A percentile compares a stretch with the other conserved stretches of the same genome.
phyloP scores from a whole-genome alignment of 2,113 vertebrate genomes.

The Pterocles gutturalis region DNA sequence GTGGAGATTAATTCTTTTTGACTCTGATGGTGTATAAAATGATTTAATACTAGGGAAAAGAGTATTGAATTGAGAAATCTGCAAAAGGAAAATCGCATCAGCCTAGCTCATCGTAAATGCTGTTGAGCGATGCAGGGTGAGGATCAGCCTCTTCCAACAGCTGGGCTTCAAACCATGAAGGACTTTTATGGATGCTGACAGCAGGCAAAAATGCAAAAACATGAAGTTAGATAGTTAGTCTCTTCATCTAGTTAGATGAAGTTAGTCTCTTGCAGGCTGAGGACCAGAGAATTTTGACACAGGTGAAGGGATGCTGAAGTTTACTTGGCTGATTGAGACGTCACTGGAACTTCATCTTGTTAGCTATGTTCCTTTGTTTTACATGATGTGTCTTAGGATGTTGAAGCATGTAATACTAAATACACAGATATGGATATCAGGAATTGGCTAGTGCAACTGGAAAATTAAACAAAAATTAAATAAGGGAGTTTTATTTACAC shows the following conservation, averaged over 20 bases:
- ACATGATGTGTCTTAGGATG: not conserved
- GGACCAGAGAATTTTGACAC: not conserved
- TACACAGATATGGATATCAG: not conserved
- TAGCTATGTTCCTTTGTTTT: not conserved
- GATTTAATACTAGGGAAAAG: not conserved
- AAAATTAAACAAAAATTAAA: not conserved
- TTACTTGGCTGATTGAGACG: not conserved
- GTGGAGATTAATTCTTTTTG: constrained; percentile 13
- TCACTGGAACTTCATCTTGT: not conserved
- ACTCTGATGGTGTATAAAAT: not conserved
- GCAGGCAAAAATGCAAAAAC: not conserved
- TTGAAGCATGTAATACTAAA: not conserved
- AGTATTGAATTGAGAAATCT: constrained; percentile 2
- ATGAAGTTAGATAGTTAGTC: not conserved
- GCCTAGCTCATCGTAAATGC: not conserved
- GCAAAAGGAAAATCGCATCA: not conserved
- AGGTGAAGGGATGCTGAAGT: not conserved
- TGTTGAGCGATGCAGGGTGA: not conserved
- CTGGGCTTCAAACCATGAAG: not conserved
- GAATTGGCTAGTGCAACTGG: not conserved
- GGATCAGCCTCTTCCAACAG: not conserved
- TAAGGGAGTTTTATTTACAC: not conserved
- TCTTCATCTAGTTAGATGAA: no score
- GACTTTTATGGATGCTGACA: not conserved
- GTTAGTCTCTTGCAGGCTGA: not conserved